A percentile compares a stretch with the other conserved stretches of the same genome.
phyloP scores from a whole-genome alignment of 2,797 vertebrate genomes.

The Psittacula derbiana region DNA sequence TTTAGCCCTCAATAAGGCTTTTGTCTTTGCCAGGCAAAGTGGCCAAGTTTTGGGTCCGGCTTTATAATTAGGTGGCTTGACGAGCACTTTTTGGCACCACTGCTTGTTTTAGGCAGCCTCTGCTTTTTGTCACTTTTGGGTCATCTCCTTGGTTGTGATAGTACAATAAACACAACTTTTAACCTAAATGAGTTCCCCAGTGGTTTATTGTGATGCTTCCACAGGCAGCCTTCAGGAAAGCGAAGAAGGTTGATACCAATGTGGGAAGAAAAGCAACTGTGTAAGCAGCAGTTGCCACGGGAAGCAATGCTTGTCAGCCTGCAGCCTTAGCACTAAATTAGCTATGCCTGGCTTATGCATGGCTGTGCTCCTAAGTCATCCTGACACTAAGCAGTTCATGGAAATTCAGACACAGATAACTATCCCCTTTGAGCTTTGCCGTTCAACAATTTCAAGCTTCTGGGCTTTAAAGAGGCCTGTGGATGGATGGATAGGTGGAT shows the following conservation, averaged over 20 bases:
- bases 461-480: not conserved
- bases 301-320: not conserved
- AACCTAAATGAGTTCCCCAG: not conserved
- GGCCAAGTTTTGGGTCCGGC: not conserved
- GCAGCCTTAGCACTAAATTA: not conserved
- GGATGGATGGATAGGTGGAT: not conserved
- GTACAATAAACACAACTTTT: not conserved
- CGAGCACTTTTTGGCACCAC: not conserved
- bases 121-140: conserved; percentile 15
- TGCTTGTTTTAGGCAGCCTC: not conserved
- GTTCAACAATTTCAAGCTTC: not conserved
- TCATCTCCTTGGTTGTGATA: not conserved
- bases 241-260: not conserved
- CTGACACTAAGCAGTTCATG: not conserved
- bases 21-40: conserved; percentile 14
- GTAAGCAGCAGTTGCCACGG: not conserved
- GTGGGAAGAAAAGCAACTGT: not conserved
- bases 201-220: not conserved
- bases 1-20: not conserved
- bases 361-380: not conserved
- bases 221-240: not conserved
- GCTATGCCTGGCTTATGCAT: not conserved
- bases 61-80: not conserved
- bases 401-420: not conserved
- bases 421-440: not conserved